Evolutionary conservation across 2,797 vertebrate genomes (phyloP).

Genomic region (Ibycter americanus): DNA sequence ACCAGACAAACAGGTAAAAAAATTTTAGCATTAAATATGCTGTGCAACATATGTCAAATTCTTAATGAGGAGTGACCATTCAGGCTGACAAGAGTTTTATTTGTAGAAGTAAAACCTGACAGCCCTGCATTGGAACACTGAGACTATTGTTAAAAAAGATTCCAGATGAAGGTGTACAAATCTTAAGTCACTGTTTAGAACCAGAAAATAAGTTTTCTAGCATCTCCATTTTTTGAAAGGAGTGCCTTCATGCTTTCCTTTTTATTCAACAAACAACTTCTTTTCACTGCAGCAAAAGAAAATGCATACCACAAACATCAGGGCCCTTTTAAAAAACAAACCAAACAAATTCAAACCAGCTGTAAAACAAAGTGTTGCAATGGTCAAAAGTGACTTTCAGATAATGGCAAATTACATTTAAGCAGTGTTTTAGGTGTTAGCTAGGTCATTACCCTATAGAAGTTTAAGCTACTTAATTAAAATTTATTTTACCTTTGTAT

Average conservation of each 20-base stretch:
- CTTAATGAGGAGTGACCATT: constrained; percentile 54
- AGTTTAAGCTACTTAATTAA: neutral
- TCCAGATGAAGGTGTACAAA: neutral
- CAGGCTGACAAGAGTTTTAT: constrained; percentile 58
- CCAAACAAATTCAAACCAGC: constrained; percentile 53
- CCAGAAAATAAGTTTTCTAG: constrained; percentile 38
- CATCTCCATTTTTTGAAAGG: constrained; percentile 32
- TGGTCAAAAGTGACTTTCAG: constrained; percentile 32
- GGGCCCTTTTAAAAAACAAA: constrained; percentile 64
- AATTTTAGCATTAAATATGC: constrained; percentile 65
- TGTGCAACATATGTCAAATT: constrained; percentile 61
- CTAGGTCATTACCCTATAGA: neutral
- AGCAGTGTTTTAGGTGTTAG: neutral
- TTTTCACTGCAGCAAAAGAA: constrained; percentile 62
- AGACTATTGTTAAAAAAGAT: constrained; percentile 25
- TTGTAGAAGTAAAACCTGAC: constrained; percentile 26
- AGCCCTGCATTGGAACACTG: constrained; percentile 68
- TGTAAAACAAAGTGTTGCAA: constrained; percentile 68
- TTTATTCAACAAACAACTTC: constrained; percentile 50
- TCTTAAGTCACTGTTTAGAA: constrained; percentile 34
- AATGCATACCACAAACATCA: constrained; percentile 38
- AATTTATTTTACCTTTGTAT: neutral
- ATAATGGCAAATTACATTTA: neutral
- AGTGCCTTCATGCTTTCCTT: constrained; percentile 71
- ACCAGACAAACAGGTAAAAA: constrained; percentile 71